Evolutionary conservation across 2,888 invertebrate genomes (phyloP).

Genomic region (Mythimna albipuncta): DNA sequence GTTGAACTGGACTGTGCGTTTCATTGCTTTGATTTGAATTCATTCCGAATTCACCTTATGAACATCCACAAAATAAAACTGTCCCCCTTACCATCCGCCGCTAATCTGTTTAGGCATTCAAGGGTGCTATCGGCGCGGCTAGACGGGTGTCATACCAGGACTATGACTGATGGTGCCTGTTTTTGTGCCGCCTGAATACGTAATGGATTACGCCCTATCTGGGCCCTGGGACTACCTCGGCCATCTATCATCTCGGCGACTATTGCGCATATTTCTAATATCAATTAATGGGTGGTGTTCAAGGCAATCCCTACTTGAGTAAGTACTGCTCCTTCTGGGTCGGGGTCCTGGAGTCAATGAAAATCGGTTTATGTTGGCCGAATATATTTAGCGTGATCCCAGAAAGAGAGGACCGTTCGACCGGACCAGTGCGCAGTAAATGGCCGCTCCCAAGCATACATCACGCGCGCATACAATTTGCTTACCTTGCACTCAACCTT

Average conservation of each 20-base stretch:
- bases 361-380: too few relatives aligned
- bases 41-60: neutral
- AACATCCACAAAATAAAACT: neutral
- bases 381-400: too few relatives aligned
- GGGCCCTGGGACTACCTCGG: slow-evolving; percentile 32
- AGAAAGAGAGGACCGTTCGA: too few relatives aligned
- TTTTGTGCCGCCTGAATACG: slow-evolving; percentile 49
- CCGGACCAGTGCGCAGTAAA: too few relatives aligned
- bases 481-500: too few relatives aligned
- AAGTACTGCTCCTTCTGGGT: too few relatives aligned
- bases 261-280: slow-evolving; percentile 30
- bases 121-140: slow-evolving; percentile 21
- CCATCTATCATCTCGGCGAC: slow-evolving; percentile 49
- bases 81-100: neutral
- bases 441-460: too few relatives aligned
- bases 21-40: neutral
- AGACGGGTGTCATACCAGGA: slow-evolving; percentile 37
- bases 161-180: slow-evolving; percentile 56
- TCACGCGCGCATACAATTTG: too few relatives aligned
- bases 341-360: too few relatives aligned
- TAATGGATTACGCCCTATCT: slow-evolving; percentile 57
- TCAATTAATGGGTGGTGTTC: slow-evolving; percentile 36
- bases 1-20: too few relatives aligned
- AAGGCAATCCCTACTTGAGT: too few relatives aligned
- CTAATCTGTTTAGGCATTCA: slow-evolving; percentile 18